Conservation (phyloP, 2,888 invertebrate genomes). For the Lycaena phlaeas region DNA sequence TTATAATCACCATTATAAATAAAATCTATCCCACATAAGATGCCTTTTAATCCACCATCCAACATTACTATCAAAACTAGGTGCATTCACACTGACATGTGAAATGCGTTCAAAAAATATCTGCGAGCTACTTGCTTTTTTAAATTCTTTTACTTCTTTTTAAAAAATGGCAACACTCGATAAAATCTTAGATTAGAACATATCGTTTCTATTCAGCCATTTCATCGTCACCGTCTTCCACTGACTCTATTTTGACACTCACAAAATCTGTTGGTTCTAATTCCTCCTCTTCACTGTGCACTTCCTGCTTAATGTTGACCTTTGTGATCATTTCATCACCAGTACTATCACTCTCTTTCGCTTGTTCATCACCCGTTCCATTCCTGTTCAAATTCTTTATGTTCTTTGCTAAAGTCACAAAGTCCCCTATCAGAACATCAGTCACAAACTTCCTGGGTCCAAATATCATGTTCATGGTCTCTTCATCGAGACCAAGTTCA, state of each 20-base stretch:
- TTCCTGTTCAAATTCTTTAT: constrained; percentile 15
- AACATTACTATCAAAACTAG: too few relatives aligned
- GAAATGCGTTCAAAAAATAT: too few relatives aligned
- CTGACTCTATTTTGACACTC: constrained; percentile 55
- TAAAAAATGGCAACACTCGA: too few relatives aligned
- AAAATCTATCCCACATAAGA: too few relatives aligned
- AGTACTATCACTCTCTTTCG: constrained; percentile 17
- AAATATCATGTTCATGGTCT: constrained; percentile 47
- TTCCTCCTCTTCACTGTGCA: constrained; percentile 24
- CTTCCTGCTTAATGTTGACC: constrained; percentile 20
- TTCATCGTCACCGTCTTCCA: too few relatives aligned
- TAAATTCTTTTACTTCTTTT: too few relatives aligned
- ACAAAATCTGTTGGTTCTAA: constrained; percentile 61
- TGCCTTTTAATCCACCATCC: too few relatives aligned
- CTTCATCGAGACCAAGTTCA: constrained; percentile 46
- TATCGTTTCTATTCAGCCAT: too few relatives aligned
- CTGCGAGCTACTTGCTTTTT: too few relatives aligned
- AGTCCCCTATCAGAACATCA: constrained; percentile 36
- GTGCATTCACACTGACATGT: too few relatives aligned
- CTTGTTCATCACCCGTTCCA: constrained; percentile 13
- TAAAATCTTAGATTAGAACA: too few relatives aligned
- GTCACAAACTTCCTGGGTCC: constrained; percentile 37
- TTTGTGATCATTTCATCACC: constrained; percentile 19
- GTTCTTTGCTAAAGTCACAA: constrained; percentile 29
- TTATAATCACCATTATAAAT: too few relatives aligned